Evolutionary conservation across 1,140 invertebrate genomes (phyloP).

Genomic region (Micrasema minimum): DNA sequence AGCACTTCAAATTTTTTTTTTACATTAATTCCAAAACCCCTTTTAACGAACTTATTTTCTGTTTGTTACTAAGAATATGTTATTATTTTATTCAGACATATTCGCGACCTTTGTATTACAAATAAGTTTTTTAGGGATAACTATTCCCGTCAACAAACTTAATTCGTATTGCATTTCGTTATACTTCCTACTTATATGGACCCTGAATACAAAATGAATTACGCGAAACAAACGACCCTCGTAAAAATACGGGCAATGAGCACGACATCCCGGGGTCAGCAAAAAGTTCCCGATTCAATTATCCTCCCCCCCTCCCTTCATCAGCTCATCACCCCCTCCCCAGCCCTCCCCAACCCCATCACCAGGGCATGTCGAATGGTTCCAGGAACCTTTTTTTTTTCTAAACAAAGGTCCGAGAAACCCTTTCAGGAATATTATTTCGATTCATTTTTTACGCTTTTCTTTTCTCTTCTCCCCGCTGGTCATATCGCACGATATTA

Average conservation of each 20-base stretch:
- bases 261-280: background rate
- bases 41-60: too few relatives aligned
- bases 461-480: background rate
- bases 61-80: too few relatives aligned
- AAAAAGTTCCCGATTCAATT: conserved; percentile 23
- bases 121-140: too few relatives aligned
- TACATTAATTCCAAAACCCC: too few relatives aligned
- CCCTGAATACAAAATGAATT: conserved; percentile 13
- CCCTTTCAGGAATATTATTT: background rate
- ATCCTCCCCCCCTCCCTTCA: background rate
- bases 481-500: background rate
- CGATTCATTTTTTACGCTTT: background rate
- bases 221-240: conserved; percentile 10
- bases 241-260: conserved; percentile 1
- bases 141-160: too few relatives aligned
- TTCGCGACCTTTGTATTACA: too few relatives aligned
- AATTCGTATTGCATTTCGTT: too few relatives aligned
- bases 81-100: too few relatives aligned
- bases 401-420: background rate
- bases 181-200: too few relatives aligned
- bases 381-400: background rate
- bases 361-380: background rate
- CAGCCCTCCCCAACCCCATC: background rate
- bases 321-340: background rate
- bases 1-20: too few relatives aligned